phyloP scores from a whole-genome alignment of 2,888 invertebrate genomes.

The Allygus modestus region DNA sequence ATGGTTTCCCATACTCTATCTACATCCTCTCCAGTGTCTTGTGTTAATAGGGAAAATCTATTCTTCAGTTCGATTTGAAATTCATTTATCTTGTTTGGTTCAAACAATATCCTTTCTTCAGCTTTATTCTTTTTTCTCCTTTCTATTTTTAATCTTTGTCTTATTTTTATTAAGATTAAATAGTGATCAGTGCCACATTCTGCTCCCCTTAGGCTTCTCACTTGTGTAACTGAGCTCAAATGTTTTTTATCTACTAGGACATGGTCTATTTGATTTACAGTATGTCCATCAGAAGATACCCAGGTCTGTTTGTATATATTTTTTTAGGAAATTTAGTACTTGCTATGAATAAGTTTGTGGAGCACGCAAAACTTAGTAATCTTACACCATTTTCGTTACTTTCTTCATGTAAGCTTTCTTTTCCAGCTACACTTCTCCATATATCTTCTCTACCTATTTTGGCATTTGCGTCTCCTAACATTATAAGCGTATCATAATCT shows the following conservation, averaged over 20 bases:
- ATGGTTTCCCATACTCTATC: too few relatives aligned
- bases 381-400: too few relatives aligned
- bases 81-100: too few relatives aligned
- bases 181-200: constrained; percentile 59
- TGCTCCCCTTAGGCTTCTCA: constrained; percentile 57
- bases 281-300: constrained; percentile 64
- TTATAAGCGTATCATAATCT: background rate
- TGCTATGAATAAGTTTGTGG: background rate
- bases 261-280: constrained; percentile 56
- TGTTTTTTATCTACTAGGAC: constrained; percentile 60
- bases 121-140: background rate
- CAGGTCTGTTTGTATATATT: constrained; percentile 46
- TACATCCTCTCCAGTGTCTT: too few relatives aligned
- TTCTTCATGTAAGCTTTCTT: too few relatives aligned
- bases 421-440: background rate
- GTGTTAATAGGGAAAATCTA: too few relatives aligned
- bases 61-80: too few relatives aligned
- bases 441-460: background rate
- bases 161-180: constrained; percentile 39
- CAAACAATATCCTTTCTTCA: too few relatives aligned
- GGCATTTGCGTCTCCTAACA: background rate
- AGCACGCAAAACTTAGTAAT: background rate
- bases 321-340: constrained; percentile 19
- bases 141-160: constrained; percentile 27
- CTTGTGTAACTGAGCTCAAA: constrained; percentile 33